A percentile compares a stretch with the other conserved stretches of the same genome.
These are phyloP conservation scores for Pammene fasciana DNA, from an alignment of 2,888 invertebrate genomes.

Conservation along the genomic window DNA sequence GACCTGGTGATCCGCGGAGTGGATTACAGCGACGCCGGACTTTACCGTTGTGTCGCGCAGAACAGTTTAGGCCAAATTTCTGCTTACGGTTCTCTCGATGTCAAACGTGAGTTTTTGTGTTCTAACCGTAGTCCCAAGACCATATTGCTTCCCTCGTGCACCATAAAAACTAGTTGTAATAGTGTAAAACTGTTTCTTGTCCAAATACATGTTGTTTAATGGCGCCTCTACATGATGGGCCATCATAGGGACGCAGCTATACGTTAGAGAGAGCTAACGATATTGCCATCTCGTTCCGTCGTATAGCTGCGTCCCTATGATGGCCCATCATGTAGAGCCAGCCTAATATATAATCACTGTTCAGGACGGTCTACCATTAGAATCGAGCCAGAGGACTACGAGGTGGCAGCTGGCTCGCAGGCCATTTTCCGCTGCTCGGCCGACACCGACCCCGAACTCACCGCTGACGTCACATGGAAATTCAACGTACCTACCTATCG, in stretches of 20 bases:
- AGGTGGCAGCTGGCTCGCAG: conserved; percentile 93
- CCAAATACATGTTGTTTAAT: no score
- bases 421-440: conserved; percentile 98
- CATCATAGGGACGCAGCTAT: no score
- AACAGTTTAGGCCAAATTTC: conserved; percentile 95
- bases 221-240: no score
- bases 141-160: no score
- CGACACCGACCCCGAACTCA: conserved; percentile 92
- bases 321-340: no score
- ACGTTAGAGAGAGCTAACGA: no score
- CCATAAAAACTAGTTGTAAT: no score
- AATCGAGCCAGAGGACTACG: conserved; percentile 95
- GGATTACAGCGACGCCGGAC: conserved; percentile 94
- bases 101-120: conserved; percentile 85
- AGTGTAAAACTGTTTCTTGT: no score
- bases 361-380: conserved; percentile 93
- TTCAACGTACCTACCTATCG: conserved; percentile 4
- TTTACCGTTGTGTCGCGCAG: conserved; percentile 94
- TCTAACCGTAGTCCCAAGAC: no score
- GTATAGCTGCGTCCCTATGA: no score
- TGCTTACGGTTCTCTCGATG: conserved; percentile 91
- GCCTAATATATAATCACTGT: no score
- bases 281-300: no score
- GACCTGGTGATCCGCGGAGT: conserved; percentile 93
- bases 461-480: conserved; percentile 91